phyloP scores from a whole-genome alignment of 2,888 invertebrate genomes.

The Catocala nupta region DNA sequence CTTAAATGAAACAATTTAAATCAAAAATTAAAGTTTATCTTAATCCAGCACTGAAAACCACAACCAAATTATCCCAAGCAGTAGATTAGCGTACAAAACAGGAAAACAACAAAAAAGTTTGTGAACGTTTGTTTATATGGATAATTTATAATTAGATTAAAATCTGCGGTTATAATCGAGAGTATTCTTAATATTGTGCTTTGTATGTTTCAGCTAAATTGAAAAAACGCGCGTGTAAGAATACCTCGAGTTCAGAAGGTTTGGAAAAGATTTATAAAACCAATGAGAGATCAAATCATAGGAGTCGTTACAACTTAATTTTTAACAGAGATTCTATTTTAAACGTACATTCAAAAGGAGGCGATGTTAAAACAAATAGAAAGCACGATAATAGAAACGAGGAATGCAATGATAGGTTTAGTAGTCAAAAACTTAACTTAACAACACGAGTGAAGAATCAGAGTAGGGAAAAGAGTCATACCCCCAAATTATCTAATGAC shows the following conservation, averaged over 20 bases:
- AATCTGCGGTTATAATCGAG: too few species aligned
- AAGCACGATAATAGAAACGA: conserved; percentile 12
- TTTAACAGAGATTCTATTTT: conserved; percentile 24
- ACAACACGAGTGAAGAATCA: conserved; percentile 16
- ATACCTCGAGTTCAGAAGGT: conserved; percentile 25
- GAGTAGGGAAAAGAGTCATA: conserved; percentile 4
- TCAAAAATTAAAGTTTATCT: too few species aligned
- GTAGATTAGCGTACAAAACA: too few species aligned
- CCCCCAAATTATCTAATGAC: conserved; percentile 30
- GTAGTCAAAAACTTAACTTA: conserved; percentile 20
- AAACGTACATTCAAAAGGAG: conserved; percentile 17
- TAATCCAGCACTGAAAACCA: too few species aligned
- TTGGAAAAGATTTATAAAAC: conserved; percentile 15
- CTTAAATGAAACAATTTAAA: too few species aligned
- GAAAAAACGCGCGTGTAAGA: conserved; percentile 20
- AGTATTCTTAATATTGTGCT: neutral
- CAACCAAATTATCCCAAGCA: too few species aligned
- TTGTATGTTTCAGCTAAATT: conserved; percentile 34
- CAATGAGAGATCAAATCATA: conserved; percentile 6
- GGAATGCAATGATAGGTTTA: conserved; percentile 20
- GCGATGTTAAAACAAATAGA: conserved; percentile 12
- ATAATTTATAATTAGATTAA: too few species aligned
- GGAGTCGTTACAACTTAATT: conserved; percentile 20
- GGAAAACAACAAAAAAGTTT: too few species aligned
- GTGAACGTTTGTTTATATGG: too few species aligned